These are phyloP conservation scores for Mormyrops boulengeri DNA, from an alignment of 2,797 vertebrate species.

Conservation along the genomic window DNA sequence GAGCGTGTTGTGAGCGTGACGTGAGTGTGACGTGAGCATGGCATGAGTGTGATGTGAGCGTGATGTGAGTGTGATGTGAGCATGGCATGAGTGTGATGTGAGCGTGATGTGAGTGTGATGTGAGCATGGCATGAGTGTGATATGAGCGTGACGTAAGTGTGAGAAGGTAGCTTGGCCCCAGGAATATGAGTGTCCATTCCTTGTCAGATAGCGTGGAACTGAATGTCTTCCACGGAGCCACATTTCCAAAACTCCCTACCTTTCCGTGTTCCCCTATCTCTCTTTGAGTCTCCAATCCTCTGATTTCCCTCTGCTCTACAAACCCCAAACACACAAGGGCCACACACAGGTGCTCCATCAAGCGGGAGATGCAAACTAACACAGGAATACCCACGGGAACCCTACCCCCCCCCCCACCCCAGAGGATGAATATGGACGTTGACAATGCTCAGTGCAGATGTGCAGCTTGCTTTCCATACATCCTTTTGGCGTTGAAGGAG, in stretches of 20 bases:
- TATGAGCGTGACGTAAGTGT: neutral
- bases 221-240: neutral
- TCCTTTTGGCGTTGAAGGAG: no score
- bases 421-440: neutral
- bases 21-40: no score
- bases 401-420: neutral
- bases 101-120: no score
- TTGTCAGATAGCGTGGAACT: conserved; percentile 38
- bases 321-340: conserved; percentile 18
- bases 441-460: neutral
- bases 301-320: conserved; percentile 31
- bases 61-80: neutral
- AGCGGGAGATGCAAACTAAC: conserved; percentile 7
- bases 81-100: no score
- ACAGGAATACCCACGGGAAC: neutral
- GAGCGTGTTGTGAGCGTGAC: no score
- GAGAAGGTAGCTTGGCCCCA: conserved; percentile 29
- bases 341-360: neutral
- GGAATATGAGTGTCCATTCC: conserved; percentile 41
- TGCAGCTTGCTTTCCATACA: neutral
- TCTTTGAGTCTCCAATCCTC: conserved; percentile 14
- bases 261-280: neutral
- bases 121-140: neutral
- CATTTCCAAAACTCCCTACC: neutral
- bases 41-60: no score